phyloP scores from a whole-genome alignment of 1,140 invertebrate genomes.

The Tribolium madens region DNA sequence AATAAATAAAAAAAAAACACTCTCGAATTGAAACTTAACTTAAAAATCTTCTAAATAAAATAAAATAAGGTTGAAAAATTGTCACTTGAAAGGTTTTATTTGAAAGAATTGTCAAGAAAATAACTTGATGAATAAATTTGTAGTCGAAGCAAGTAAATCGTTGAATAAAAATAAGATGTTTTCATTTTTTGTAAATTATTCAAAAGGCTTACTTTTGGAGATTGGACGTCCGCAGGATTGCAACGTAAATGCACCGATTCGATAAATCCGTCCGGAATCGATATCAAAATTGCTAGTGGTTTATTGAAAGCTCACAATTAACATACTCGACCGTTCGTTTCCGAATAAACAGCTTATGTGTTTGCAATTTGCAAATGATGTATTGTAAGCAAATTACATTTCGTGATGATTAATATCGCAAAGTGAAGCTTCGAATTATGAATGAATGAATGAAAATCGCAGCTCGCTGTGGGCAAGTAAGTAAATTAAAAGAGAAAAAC shows the following conservation, averaged over 20 bases:
- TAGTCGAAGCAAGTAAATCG: too few relatives aligned
- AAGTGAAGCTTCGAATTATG: not conserved
- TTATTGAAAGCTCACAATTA: not conserved
- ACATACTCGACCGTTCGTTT: not conserved
- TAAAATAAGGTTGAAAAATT: too few relatives aligned
- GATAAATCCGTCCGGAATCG: not conserved
- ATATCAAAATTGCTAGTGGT: not conserved
- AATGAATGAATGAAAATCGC: not conserved
- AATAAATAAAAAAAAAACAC: too few relatives aligned
- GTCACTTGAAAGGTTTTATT: too few relatives aligned
- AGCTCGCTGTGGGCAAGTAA: not conserved
- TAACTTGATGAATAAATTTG: too few relatives aligned
- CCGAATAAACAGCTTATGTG: not conserved
- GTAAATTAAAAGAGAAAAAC: constrained; percentile 1
- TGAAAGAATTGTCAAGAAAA: too few relatives aligned
- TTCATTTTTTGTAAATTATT: too few relatives aligned
- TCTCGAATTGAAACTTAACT: too few relatives aligned
- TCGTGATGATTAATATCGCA: not conserved
- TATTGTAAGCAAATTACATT: not conserved
- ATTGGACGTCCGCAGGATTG: not conserved
- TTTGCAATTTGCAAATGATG: not conserved
- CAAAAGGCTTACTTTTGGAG: not conserved
- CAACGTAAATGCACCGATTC: not conserved
- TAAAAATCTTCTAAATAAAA: too few relatives aligned
- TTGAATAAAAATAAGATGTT: too few relatives aligned